Conservation (phyloP, 2,888 invertebrate species). For the Phasia obesa region DNA sequence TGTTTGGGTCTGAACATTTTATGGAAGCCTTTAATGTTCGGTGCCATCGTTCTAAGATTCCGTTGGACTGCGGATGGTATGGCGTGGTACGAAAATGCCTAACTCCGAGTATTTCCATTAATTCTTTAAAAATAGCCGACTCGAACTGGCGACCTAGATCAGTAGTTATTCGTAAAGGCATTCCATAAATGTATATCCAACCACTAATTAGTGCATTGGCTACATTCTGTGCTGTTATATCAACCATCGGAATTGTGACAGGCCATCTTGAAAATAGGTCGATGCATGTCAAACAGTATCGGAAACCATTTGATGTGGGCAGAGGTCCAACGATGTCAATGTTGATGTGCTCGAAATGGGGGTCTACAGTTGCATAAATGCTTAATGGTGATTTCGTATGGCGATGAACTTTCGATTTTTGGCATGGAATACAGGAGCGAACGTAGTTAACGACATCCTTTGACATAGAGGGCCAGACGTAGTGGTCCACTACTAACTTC, state of each 20-base stretch:
- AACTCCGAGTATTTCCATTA: constrained; percentile 42
- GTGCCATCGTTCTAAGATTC: constrained; percentile 36
- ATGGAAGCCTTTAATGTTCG: constrained; percentile 20
- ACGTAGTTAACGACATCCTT: constrained; percentile 41
- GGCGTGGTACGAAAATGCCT: constrained; percentile 60
- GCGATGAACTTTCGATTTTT: constrained; percentile 46
- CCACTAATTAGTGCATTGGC: constrained; percentile 4
- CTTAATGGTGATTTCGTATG: not conserved
- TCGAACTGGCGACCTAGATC: constrained; percentile 66
- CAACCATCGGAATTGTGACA: constrained; percentile 40
- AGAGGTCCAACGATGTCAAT: no score
- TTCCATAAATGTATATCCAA: not conserved
- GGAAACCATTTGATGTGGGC: no score
- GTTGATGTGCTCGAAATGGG: constrained; percentile 67
- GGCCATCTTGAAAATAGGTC: constrained; percentile 72
- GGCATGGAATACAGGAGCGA: constrained; percentile 38
- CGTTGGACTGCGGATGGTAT: no score
- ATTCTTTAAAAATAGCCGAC: constrained; percentile 49
- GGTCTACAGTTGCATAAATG: constrained; percentile 72
- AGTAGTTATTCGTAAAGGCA: constrained; percentile 3
- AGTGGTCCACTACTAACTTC: constrained; percentile 10
- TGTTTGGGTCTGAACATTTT: constrained; percentile 15
- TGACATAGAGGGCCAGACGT: constrained; percentile 67
- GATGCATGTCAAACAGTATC: not conserved
- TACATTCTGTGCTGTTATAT: constrained; percentile 29